Percentiles rank a stretch among this genome's conserved stretches.
These are phyloP conservation scores for Vipera ursinii DNA, from an alignment of 2,797 vertebrate genomes.

Conservation along the genomic window DNA sequence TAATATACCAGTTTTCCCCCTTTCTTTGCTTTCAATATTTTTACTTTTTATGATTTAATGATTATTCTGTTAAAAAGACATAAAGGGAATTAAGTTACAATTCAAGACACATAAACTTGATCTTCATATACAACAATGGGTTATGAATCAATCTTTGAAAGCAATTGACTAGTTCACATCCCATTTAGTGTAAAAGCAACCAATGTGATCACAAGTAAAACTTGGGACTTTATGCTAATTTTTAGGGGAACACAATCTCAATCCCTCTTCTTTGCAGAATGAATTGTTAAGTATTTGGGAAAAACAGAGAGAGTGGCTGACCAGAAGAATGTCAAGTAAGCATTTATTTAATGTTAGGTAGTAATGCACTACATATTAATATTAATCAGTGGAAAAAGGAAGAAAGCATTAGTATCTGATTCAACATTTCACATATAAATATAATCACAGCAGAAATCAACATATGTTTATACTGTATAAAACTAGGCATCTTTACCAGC, in stretches of 20 bases:
- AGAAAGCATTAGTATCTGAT: background rate
- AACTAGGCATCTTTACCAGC: background rate
- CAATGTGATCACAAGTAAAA: background rate
- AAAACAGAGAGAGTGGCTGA: background rate
- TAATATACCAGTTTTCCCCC: background rate
- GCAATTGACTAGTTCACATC: background rate
- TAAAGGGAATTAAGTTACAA: background rate
- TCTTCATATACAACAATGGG: background rate
- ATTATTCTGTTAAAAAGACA: background rate
- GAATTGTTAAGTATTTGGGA: background rate
- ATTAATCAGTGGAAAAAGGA: background rate
- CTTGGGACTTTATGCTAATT: background rate
- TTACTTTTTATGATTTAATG: background rate
- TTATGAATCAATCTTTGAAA: slow-evolving; percentile 2
- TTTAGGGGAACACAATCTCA: background rate
- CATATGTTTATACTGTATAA: background rate
- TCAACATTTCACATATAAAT: background rate
- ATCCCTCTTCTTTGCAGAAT: background rate
- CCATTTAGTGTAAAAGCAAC: background rate
- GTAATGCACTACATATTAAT: background rate
- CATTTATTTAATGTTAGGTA: background rate
- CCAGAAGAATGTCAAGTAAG: background rate
- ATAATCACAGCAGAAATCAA: background rate
- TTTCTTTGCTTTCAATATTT: background rate
- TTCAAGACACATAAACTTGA: background rate